Evolutionary conservation across 1,140 invertebrate genomes (phyloP).

Genomic region (Cyclina sinensis): DNA sequence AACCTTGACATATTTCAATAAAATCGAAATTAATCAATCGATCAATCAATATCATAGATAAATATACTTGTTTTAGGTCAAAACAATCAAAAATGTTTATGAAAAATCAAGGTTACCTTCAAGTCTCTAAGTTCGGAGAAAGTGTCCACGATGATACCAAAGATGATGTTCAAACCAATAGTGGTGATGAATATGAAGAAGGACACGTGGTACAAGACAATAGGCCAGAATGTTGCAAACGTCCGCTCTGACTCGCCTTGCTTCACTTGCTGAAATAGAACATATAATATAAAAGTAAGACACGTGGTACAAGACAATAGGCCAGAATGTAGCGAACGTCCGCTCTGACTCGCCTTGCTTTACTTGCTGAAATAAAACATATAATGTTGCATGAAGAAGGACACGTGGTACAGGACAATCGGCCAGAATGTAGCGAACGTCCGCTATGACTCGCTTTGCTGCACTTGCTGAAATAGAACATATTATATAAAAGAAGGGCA

Average conservation of each 20-base stretch:
- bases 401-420: constrained; percentile 84
- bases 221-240: constrained; percentile 82
- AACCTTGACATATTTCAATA: too few relatives aligned
- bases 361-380: constrained; percentile 80
- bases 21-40: too few relatives aligned
- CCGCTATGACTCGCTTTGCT: constrained; percentile 74
- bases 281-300: constrained; percentile 4
- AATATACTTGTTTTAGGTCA: too few relatives aligned
- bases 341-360: constrained; percentile 76
- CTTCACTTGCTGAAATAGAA: constrained; percentile 77
- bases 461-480: constrained; percentile 75
- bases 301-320: constrained; percentile 83
- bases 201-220: constrained; percentile 85
- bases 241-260: constrained; percentile 74
- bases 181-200: constrained; percentile 87
- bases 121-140: constrained; percentile 86
- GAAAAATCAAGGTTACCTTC: constrained; percentile 78
- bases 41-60: too few relatives aligned
- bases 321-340: constrained; percentile 82
- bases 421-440: constrained; percentile 82
- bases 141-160: constrained; percentile 87
- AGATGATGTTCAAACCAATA: constrained; percentile 87
- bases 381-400: constrained; percentile 87
- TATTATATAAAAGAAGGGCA: not conserved
- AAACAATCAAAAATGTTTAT: too few relatives aligned